Evolutionary conservation across 2,113 vertebrate genomes (phyloP).

Genomic region (Tiliqua scincoides): DNA sequence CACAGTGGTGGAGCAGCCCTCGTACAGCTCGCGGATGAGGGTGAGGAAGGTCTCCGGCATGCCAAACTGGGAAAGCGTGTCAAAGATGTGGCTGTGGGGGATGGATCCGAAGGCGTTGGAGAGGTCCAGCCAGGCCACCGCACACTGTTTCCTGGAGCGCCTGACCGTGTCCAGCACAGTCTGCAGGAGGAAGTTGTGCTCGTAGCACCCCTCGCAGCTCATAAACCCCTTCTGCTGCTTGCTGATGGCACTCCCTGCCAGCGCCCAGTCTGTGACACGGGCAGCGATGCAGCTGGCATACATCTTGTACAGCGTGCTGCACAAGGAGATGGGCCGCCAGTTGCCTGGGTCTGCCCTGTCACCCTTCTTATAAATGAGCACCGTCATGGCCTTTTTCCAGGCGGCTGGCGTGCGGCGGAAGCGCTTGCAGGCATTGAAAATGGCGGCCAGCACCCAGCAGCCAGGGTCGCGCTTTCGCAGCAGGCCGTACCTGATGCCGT

Average conservation of each 20-base stretch:
- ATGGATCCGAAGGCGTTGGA: background rate
- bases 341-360: fast-evolving
- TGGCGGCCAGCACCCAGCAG: fast-evolving
- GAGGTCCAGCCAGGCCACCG: too few species aligned
- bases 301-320: background rate
- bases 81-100: background rate
- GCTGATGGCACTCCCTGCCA: background rate
- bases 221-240: background rate
- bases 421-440: background rate
- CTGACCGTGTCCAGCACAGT: fast-evolving
- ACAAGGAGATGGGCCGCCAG: constrained; percentile 3
- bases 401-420: background rate
- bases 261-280: background rate
- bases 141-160: background rate
- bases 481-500: background rate
- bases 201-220: background rate
- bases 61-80: background rate
- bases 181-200: background rate
- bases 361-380: background rate
- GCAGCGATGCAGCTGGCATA: background rate
- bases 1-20: too few species aligned
- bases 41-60: background rate
- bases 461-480: background rate
- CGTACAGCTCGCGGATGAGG: background rate
- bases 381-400: background rate